Evolutionary conservation across 2,113 vertebrate species (phyloP).

Genomic region (Indri indri): DNA sequence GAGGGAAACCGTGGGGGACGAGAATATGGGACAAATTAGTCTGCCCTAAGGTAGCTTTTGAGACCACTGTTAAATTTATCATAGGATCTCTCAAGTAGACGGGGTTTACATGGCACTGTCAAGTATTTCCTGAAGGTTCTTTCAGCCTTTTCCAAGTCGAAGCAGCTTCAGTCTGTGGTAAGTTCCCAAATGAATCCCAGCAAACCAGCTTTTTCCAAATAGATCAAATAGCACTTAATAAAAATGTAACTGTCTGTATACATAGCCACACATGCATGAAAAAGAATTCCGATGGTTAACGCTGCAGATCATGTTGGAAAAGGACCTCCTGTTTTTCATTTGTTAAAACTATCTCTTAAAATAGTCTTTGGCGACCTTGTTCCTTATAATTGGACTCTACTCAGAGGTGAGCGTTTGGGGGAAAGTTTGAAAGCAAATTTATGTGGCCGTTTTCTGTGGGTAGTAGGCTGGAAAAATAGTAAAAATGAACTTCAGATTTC

Average conservation of each 20-base stretch:
- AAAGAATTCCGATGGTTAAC: neutral
- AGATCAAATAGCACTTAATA: conserved; percentile 52
- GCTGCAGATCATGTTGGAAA: neutral
- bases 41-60: neutral
- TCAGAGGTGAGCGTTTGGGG: conserved; percentile 25
- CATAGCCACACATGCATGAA: neutral
- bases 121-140: conserved; percentile 23
- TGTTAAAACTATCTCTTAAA: conserved; percentile 46
- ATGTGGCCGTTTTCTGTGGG: conserved; percentile 51
- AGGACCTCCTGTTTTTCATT: neutral
- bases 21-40: neutral
- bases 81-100: neutral
- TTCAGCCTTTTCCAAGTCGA: conserved; percentile 34
- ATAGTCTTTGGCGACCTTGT: conserved; percentile 12
- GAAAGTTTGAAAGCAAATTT: conserved; percentile 59
- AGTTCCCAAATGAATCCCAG: conserved; percentile 16
- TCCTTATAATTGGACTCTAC: conserved; percentile 30
- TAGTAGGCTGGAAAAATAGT: conserved; percentile 58
- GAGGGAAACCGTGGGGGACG: neutral
- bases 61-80: neutral
- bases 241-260: neutral
- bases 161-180: conserved; percentile 28
- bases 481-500: conserved; percentile 44
- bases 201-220: conserved; percentile 27
- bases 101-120: neutral